Percentiles rank a stretch among this genome's conserved stretches.
These are phyloP conservation scores for Cyclopterus lumpus DNA, from an alignment of 2,797 vertebrate genomes.

Conservation along the genomic window DNA sequence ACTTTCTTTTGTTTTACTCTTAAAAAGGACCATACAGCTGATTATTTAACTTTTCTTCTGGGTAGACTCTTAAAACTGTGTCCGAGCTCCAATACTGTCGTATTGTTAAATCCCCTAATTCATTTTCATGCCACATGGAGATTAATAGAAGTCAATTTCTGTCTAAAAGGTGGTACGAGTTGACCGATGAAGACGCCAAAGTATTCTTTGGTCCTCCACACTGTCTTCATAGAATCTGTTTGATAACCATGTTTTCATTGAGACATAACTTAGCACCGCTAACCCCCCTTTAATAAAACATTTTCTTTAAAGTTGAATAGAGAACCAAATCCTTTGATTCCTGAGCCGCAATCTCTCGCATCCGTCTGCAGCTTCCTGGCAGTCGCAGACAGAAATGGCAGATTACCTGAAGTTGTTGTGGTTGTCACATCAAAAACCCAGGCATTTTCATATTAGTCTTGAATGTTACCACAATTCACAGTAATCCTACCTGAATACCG, in stretches of 20 bases:
- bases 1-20: background rate
- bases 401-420: background rate
- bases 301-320: slow-evolving; percentile 9
- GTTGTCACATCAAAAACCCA: background rate
- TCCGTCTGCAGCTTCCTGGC: slow-evolving; percentile 22
- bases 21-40: background rate
- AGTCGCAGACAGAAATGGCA: background rate
- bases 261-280: background rate
- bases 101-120: background rate
- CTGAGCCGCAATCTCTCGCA: slow-evolving; percentile 15
- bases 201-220: background rate
- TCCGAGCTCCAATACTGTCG: background rate
- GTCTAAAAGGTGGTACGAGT: background rate
- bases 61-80: background rate
- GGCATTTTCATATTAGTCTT: background rate
- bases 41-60: background rate
- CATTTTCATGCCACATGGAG: background rate
- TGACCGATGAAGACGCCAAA: background rate
- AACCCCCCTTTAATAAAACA: slow-evolving; percentile 11
- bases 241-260: background rate
- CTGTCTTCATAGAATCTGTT: background rate
- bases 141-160: background rate
- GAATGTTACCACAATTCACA: background rate
- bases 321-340: slow-evolving; percentile 32
- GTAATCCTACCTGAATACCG: slow-evolving; percentile 1